phyloP scores from a whole-genome alignment of 2,888 invertebrate genomes.

The Pogonocherus hispidulus region DNA sequence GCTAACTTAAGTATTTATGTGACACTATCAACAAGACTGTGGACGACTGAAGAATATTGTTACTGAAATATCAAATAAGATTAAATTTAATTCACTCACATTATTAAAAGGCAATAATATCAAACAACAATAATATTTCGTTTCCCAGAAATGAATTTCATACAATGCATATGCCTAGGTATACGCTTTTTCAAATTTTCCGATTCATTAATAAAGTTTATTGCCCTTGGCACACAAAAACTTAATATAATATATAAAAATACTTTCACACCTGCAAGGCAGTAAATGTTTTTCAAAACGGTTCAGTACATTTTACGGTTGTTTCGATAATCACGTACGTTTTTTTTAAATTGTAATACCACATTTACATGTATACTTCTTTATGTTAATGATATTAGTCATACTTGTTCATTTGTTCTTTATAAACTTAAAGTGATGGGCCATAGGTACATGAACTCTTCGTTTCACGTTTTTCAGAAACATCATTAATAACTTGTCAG shows the following conservation, averaged over 20 bases:
- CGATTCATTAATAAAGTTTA: background rate
- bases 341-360: background rate
- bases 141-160: background rate
- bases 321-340: background rate
- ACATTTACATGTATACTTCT: no score
- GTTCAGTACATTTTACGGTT: constrained; percentile 18
- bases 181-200: background rate
- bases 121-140: no score
- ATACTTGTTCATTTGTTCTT: no score
- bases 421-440: no score
- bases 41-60: no score
- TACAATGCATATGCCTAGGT: background rate
- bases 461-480: constrained; percentile 46
- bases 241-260: background rate
- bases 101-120: no score
- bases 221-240: background rate
- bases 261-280: background rate
- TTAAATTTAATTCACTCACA: no score
- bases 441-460: background rate
- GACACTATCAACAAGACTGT: no score
- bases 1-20: no score
- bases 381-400: no score
- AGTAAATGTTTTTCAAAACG: constrained; percentile 3
- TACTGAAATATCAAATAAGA: no score
- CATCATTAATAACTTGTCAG: constrained; percentile 53